Conservation (phyloP, 2,113 vertebrate genomes). For the Lagopus leucura region DNA sequence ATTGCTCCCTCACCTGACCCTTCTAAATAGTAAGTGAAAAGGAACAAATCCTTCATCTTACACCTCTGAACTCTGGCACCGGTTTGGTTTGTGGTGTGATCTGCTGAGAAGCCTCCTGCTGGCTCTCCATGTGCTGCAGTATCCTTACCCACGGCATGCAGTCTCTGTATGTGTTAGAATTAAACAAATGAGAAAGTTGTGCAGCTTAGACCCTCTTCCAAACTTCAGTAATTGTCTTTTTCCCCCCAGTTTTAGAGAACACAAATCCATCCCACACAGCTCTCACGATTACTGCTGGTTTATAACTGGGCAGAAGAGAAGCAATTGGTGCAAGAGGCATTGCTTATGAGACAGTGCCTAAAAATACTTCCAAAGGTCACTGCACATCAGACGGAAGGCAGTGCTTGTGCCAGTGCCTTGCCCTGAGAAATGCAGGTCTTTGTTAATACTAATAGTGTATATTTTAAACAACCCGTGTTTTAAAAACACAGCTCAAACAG, state of each 20-base stretch:
- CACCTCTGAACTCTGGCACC: background rate
- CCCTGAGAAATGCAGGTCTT: background rate
- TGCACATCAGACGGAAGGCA: constrained; percentile 47
- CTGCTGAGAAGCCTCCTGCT: background rate
- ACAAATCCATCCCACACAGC: background rate
- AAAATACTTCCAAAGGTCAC: constrained; percentile 61
- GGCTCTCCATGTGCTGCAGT: background rate
- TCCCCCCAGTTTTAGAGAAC: background rate
- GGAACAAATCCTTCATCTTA: background rate
- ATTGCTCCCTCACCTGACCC: background rate
- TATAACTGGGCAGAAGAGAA: constrained; percentile 29
- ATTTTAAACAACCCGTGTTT: constrained; percentile 25
- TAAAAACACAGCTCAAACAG: background rate
- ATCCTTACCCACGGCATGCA: background rate
- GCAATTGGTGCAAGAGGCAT: constrained; percentile 20
- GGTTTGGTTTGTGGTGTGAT: background rate
- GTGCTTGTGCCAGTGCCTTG: background rate
- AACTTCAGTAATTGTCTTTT: background rate
- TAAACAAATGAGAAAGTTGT: background rate
- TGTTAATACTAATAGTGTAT: constrained; percentile 56
- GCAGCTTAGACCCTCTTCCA: background rate
- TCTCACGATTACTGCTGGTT: background rate
- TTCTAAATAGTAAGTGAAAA: background rate
- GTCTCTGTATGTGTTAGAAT: background rate
- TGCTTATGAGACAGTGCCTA: constrained; percentile 39